Evolutionary conservation across 2,113 vertebrate genomes (phyloP).

Genomic region (Ammospiza nelsoni): DNA sequence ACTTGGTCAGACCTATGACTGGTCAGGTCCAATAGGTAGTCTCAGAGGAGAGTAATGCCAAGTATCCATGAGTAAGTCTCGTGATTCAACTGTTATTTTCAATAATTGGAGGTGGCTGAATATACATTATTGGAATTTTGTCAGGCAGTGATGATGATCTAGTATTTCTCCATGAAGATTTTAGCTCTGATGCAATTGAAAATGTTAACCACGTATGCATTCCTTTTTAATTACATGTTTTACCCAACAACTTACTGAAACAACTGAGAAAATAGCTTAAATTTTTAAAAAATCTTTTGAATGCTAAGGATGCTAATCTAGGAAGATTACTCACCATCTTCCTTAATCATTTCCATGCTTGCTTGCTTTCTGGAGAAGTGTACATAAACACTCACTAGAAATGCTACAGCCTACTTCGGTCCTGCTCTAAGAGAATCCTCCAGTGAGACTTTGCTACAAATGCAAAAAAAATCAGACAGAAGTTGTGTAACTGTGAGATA

Average conservation of each 20-base stretch:
- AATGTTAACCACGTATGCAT: not conserved
- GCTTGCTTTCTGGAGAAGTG: not conserved
- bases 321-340: not conserved
- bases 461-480: not conserved
- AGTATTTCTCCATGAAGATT: not conserved
- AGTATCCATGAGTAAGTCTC: not conserved
- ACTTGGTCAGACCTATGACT: not conserved
- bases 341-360: not conserved
- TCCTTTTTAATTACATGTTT: not conserved
- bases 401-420: not conserved
- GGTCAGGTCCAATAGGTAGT: not conserved
- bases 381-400: not conserved
- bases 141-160: not conserved
- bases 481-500: not conserved
- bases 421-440: not conserved
- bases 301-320: not conserved
- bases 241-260: not conserved
- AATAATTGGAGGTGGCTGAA: not conserved
- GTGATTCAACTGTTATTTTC: not conserved
- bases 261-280: not conserved
- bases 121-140: not conserved
- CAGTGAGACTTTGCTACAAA: not conserved
- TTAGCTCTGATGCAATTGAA: not conserved
- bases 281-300: not conserved
- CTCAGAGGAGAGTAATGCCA: not conserved